phyloP scores from a whole-genome alignment of 1,140 invertebrate genomes.

The Microvelia longipes region DNA sequence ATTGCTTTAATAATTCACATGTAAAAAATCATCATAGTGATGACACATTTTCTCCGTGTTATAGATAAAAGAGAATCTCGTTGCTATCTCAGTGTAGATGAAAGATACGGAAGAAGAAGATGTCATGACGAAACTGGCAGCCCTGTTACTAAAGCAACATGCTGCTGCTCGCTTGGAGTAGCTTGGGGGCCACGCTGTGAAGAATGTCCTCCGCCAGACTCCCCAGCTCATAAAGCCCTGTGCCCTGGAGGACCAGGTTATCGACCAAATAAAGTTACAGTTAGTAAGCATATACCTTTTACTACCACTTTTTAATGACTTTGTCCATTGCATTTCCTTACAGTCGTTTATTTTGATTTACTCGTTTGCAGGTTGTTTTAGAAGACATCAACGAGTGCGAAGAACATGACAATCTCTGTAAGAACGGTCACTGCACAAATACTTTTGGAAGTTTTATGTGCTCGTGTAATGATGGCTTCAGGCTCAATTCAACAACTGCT shows the following conservation, averaged over 20 bases:
- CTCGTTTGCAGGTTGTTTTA: constrained; percentile 41
- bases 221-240: constrained; percentile 55
- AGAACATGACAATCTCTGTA: constrained; percentile 58
- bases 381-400: constrained; percentile 76
- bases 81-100: constrained; percentile 51
- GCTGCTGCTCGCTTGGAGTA: constrained; percentile 70
- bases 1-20: neutral
- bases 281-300: constrained; percentile 28
- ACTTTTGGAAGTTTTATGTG: constrained; percentile 76
- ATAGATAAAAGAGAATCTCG: constrained; percentile 59
- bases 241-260: constrained; percentile 75
- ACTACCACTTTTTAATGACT: neutral
- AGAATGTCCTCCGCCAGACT: constrained; percentile 51
- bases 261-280: constrained; percentile 61
- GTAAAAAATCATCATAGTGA: too few species aligned
- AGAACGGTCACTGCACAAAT: constrained; percentile 74
- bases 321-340: neutral
- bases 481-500: constrained; percentile 45
- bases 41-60: too few species aligned
- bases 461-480: constrained; percentile 56
- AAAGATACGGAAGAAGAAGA: constrained; percentile 29
- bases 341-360: neutral
- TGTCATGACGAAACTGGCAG: constrained; percentile 40
- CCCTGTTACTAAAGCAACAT: constrained; percentile 56
- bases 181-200: constrained; percentile 75